Conservation (phyloP, 2,797 vertebrate species). For the Anguilla anguilla region DNA sequence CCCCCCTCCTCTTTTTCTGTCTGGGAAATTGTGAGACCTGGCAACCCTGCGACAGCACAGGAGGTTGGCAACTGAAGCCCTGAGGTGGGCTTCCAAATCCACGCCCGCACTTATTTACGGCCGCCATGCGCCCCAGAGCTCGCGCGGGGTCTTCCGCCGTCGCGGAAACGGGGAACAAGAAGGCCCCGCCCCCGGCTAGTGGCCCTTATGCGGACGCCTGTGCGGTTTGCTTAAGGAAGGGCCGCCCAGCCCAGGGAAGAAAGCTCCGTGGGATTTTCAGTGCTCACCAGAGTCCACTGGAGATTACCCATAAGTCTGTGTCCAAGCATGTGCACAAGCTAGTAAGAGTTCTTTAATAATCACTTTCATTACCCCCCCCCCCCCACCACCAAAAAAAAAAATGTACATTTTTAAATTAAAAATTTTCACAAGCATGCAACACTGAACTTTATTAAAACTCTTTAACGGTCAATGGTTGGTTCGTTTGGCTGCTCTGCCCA, state of each 20-base stretch:
- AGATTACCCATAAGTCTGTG: not conserved
- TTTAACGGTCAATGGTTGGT: not conserved
- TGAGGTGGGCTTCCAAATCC: not conserved
- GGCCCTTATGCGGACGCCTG: no score
- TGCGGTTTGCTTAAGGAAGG: no score
- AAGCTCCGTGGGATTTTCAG: not conserved
- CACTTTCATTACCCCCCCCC: no score
- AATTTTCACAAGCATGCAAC: no score
- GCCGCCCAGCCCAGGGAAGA: not conserved
- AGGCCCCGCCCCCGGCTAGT: not conserved
- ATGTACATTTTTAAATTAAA: no score
- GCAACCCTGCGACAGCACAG: conserved; percentile 53
- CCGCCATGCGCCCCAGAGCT: not conserved
- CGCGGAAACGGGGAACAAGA: not conserved
- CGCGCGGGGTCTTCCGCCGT: not conserved
- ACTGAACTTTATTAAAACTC: no score
- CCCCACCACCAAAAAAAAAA: no score
- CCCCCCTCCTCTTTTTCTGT: not conserved
- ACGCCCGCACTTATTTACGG: not conserved
- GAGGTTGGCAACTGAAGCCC: conserved; percentile 14
- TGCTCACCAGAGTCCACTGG: not conserved
- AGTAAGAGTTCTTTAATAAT: no score
- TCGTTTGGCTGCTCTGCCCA: not conserved
- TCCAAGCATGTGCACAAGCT: no score
- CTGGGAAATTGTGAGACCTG: conserved; percentile 60